These are phyloP conservation scores for Epizoanthus ramosus DNA, from an alignment of 92 coral and sea anemone genomes.

Conservation along the genomic window DNA sequence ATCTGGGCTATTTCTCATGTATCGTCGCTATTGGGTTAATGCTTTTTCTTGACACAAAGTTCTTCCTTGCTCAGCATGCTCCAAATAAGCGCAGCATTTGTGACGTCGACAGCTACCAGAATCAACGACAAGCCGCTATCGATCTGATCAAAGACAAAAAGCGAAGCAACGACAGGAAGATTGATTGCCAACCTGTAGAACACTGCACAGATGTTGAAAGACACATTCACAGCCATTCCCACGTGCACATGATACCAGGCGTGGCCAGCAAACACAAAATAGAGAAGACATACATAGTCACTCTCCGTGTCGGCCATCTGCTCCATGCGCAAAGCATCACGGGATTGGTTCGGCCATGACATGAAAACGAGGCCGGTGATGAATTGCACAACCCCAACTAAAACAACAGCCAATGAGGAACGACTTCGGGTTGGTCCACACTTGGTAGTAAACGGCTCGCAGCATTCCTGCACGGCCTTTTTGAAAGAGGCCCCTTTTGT, in stretches of 20 bases:
- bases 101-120: constrained; percentile 18
- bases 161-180: constrained; percentile 26
- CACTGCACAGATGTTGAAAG: constrained; percentile 46
- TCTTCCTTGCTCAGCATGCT: constrained; percentile 19
- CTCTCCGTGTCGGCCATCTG: constrained; percentile 18
- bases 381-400: not conserved
- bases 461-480: constrained; percentile 26
- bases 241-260: constrained; percentile 56
- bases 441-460: not conserved
- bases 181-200: constrained; percentile 54
- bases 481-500: constrained; percentile 42
- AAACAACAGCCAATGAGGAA: not conserved
- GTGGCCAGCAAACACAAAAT: constrained; percentile 9
- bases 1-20: too few relatives aligned
- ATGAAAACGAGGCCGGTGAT: constrained; percentile 21
- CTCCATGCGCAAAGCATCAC: constrained; percentile 36
- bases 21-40: too few relatives aligned
- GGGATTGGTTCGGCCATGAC: constrained; percentile 20
- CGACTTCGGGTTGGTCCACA: not conserved
- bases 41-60: too few relatives aligned
- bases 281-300: constrained; percentile 30
- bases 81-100: constrained; percentile 3
- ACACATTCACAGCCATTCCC: constrained; percentile 46
- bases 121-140: constrained; percentile 40
- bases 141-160: constrained; percentile 17